phyloP scores from a whole-genome alignment of 2,797 vertebrate genomes.

The Clamator glandarius region DNA sequence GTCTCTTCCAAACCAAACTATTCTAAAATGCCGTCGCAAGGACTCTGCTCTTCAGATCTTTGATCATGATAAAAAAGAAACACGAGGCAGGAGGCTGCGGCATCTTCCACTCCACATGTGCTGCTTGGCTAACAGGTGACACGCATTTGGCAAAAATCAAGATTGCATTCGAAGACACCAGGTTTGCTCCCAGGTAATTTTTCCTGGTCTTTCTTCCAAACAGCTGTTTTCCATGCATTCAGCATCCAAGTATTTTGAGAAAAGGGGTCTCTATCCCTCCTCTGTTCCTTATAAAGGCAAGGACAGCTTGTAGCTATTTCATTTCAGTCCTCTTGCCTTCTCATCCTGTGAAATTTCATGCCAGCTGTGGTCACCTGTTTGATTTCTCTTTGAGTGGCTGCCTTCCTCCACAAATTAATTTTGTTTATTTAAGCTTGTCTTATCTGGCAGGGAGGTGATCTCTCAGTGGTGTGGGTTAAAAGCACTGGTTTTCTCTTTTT shows the following conservation, averaged over 20 bases:
- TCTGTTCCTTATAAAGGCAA: background rate
- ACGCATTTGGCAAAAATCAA: background rate
- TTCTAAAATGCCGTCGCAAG: too few species aligned
- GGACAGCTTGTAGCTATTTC: background rate
- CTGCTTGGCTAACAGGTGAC: background rate
- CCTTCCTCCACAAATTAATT: slow-evolving; percentile 77
- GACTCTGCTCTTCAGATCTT: background rate
- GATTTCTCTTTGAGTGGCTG: slow-evolving; percentile 60
- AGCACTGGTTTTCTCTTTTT: background rate
- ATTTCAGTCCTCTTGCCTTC: slow-evolving; percentile 15
- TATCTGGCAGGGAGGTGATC: slow-evolving; percentile 31
- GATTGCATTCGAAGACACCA: background rate
- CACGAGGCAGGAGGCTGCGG: background rate
- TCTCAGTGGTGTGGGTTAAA: slow-evolving; percentile 14
- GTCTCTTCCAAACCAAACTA: too few species aligned
- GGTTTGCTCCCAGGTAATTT: background rate
- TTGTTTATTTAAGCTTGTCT: slow-evolving; percentile 71
- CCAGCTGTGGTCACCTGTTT: slow-evolving; percentile 77
- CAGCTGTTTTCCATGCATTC: background rate
- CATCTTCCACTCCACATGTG: background rate
- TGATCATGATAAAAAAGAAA: background rate
- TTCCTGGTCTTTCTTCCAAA: background rate
- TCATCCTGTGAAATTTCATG: slow-evolving; percentile 26
- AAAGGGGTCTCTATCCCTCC: background rate
- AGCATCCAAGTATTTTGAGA: background rate